These are phyloP conservation scores for Paedocypris sp. DNA, from an alignment of 2,113 vertebrate species.

Conservation along the genomic window DNA sequence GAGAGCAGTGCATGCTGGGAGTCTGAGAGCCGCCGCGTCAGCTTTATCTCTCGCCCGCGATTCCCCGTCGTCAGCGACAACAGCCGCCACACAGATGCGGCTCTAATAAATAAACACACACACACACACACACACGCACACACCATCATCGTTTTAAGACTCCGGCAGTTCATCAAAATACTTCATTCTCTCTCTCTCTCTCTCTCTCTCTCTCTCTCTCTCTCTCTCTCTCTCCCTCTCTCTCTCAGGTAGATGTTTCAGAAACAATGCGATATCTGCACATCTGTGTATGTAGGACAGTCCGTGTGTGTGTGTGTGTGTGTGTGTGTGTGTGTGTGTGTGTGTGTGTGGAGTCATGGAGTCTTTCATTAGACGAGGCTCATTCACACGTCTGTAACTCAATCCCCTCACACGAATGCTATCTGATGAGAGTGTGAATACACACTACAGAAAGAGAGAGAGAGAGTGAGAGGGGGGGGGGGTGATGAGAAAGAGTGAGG, in stretches of 20 bases:
- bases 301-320: neutral
- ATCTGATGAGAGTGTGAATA: slow-evolving; percentile 19
- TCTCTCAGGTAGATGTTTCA: neutral
- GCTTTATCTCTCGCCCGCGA: neutral
- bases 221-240: neutral
- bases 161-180: neutral
- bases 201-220: neutral
- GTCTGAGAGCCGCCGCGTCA: slow-evolving; percentile 7
- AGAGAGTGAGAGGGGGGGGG: too few species aligned
- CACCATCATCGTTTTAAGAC: too few species aligned
- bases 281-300: slow-evolving; percentile 4
- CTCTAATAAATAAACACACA: neutral
- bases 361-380: slow-evolving; percentile 7
- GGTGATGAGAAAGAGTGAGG: too few species aligned
- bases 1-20: slow-evolving; percentile 1
- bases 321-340: neutral
- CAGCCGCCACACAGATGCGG: neutral
- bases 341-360: neutral
- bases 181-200: neutral
- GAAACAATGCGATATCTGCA: neutral
- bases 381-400: slow-evolving; percentile 4
- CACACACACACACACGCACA: neutral
- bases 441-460: too few species aligned
- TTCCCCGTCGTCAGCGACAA: slow-evolving; percentile 19
- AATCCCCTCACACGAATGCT: slow-evolving; percentile 1